Evolutionary conservation across 2,888 invertebrate species (phyloP), one percentile per base, ranked within the genome.

Genomic region (Epistrophe grossulariae): DNA sequence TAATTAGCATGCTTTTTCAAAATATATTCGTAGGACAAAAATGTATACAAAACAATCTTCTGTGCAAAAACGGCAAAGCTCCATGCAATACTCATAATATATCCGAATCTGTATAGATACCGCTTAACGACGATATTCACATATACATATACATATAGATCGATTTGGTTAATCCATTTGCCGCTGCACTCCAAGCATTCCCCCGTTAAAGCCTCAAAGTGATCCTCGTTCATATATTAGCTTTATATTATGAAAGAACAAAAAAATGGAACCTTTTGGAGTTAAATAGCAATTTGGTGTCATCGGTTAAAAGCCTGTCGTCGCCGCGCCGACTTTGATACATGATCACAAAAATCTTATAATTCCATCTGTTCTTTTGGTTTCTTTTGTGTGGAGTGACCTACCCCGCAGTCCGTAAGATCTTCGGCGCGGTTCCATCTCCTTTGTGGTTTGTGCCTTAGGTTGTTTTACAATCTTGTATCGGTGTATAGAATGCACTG

Each of bases 251-350:
- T 68, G 64, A 24, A 68, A 24, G 55, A 28, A 55, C 38, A 55
- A 55, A 55, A 70, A 55, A 55, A 50, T 59, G 76, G 71, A 78
- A 57, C 87, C 68, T 68, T 84, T 79, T 55, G 77, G 73, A 84
- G 79, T 88, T 89, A 89, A 89, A 89, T 89, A 89, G 89, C 89
- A 84, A 89, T 89, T 89, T 88, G 88, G 88, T 89, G 89, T 89
- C 89, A 88, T 89, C 87, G 88, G 83, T 88, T 89, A 89, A 89
- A 89, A 89, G 89, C 89, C 89, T 89, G 89, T 88, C 89, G 89
- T 88, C 89, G 85, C 85, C 81, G 88, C 77, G 80, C 84, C 82
- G 83, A 76, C 79, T 85, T 85, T 88, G 88, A 88, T 88, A 80
- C 88, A 88, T 88, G 88, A 84, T 88, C 88, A 88, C 84, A 84